These are phyloP conservation scores for Premnoplex brunnescens DNA, from an alignment of 2,797 vertebrate genomes.

Conservation along the genomic window DNA sequence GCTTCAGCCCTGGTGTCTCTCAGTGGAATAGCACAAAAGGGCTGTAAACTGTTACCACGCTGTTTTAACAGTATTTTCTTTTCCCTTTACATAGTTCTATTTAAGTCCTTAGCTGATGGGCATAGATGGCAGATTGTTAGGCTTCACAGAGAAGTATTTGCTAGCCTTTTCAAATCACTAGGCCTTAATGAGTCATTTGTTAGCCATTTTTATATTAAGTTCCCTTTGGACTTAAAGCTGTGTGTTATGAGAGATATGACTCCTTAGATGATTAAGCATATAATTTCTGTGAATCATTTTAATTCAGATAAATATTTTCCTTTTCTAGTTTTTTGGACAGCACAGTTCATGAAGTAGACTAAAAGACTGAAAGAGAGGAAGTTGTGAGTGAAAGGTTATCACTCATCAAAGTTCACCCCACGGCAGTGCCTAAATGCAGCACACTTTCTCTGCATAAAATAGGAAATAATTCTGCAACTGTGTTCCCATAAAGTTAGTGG, in stretches of 20 bases:
- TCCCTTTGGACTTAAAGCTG: not conserved
- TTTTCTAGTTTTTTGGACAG: not conserved
- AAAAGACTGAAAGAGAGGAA: not conserved
- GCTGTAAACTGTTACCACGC: rapidly evolving
- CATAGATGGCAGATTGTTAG: rapidly evolving
- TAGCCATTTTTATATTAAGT: not conserved
- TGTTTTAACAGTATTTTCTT: not conserved
- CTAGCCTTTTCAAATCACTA: not conserved
- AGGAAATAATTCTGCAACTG: not conserved
- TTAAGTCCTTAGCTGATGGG: not conserved
- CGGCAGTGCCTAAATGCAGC: not conserved
- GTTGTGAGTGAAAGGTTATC: not conserved
- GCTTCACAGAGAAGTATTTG: not conserved
- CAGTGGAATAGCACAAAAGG: not conserved
- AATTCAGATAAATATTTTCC: not conserved
- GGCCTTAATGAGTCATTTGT: not conserved
- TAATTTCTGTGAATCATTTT: not conserved
- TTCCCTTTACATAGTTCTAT: rapidly evolving
- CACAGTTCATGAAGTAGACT: not conserved
- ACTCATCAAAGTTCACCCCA: not conserved
- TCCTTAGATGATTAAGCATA: not conserved
- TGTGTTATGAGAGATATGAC: not conserved
- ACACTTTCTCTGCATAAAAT: not conserved
- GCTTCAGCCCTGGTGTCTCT: not conserved
- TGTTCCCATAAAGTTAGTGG: not conserved